Evolutionary conservation across 2,888 invertebrate genomes (phyloP), one percentile per base, ranked within the genome.

Genomic region (Amphiduros pacificus): DNA sequence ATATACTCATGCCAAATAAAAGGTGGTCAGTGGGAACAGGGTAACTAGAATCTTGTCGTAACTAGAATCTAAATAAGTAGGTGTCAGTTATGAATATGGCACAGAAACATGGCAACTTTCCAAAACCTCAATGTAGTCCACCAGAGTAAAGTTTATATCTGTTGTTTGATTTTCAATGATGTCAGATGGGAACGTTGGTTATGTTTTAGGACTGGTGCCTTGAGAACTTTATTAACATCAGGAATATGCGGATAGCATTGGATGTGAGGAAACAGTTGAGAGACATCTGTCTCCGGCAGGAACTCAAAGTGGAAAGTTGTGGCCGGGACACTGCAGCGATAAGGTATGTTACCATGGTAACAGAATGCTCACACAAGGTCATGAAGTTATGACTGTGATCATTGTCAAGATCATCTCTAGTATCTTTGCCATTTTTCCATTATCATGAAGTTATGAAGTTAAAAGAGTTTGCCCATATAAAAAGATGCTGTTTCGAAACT

Each of bases 211-310:
- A 86, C 81, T 95, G 94, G 93, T 95, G 95, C 78, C 89, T 89
- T 77, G 93, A 94, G 71, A 93, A 96, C 82, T 94, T 89, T 78
- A 84, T 96, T 55, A 91, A 94, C 79, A 85, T 87, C 65, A 87
- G 93, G 70, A 93, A 94, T 84, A 86, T 97, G 75, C 84, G 87
- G 44, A 91, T 92, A 77, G 94, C 92, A 0, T 83, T 85, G 50
- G 90, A 93, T 71, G 90, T 96, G 2, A 86, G 93, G 53, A 86
- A 87, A 56, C 96, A 97, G 80, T 84, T 97, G 64, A 80, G 87
- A 14, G 88, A 89, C 28, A 87, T 94, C 51, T 90, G 90, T 74
- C 83, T 85, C 65, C 85, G 87, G 70, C 84, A 87, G 53, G 86
- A 87, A 54, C 82, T 93, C 69, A 81, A 84, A 1, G 72, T 88